Conservation (phyloP, 2,113 vertebrate species). For the Lipophrys pholis region DNA sequence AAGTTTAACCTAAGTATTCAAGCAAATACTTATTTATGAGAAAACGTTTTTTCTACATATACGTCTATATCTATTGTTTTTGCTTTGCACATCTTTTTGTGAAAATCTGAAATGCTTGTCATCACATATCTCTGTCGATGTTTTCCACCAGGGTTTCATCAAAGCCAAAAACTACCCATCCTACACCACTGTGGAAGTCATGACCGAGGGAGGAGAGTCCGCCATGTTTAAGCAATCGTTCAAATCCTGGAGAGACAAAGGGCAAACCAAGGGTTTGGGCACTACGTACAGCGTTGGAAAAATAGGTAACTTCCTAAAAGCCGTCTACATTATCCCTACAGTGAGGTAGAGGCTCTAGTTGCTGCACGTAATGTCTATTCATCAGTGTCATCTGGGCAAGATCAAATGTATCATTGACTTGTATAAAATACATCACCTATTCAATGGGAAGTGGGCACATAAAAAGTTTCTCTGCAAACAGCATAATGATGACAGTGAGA, state of each 20-base stretch:
- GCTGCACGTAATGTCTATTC: too few relatives aligned
- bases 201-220: slow-evolving; percentile 90
- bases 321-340: background rate
- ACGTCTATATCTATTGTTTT: too few relatives aligned
- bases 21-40: too few relatives aligned
- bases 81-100: background rate
- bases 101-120: background rate
- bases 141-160: slow-evolving; percentile 86
- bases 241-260: slow-evolving; percentile 87
- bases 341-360: too few relatives aligned
- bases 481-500: too few relatives aligned
- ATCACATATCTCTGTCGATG: background rate
- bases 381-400: too few relatives aligned
- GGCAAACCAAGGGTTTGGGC: slow-evolving; percentile 85
- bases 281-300: slow-evolving; percentile 82
- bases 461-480: too few relatives aligned
- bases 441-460: too few relatives aligned
- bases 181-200: slow-evolving; percentile 87
- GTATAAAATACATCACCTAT: too few relatives aligned
- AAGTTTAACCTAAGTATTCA: background rate
- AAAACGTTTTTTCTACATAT: too few relatives aligned
- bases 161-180: slow-evolving; percentile 91
- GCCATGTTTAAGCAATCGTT: slow-evolving; percentile 93
- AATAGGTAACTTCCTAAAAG: slow-evolving; percentile 81
- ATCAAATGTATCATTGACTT: too few relatives aligned